Conservation (phyloP, 2,797 vertebrate species). For the Eurystomus glaucurus region DNA sequence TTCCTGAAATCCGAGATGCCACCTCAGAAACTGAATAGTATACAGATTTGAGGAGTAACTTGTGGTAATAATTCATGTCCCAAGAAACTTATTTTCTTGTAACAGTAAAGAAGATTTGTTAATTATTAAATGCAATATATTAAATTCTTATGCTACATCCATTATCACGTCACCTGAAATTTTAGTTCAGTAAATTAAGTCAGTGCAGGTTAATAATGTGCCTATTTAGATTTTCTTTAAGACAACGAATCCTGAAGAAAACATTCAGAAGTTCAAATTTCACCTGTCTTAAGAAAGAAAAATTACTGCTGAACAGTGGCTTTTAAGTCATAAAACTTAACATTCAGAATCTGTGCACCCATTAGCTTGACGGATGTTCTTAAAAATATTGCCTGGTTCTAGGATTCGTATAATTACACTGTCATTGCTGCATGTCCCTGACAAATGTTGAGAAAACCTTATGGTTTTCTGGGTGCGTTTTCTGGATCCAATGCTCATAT, state of each 20-base stretch:
- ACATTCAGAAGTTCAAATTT: background rate
- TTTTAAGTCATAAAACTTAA: background rate
- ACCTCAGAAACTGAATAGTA: background rate
- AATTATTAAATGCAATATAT: background rate
- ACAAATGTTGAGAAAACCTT: background rate
- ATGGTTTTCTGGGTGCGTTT: background rate
- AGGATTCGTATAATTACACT: constrained; percentile 2
- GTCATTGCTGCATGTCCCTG: background rate
- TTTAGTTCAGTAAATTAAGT: background rate
- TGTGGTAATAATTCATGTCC: background rate
- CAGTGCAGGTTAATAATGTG: background rate
- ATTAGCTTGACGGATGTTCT: constrained; percentile 2
- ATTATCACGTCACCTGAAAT: background rate
- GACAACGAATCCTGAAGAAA: background rate
- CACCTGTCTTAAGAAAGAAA: background rate
- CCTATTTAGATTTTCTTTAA: background rate
- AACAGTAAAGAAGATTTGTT: background rate
- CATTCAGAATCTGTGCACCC: background rate
- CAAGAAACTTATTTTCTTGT: background rate
- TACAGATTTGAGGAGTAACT: background rate
- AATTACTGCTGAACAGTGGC: background rate
- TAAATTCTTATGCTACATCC: background rate
- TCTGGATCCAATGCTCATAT: background rate
- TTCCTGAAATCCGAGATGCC: background rate
- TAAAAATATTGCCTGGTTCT: background rate